Conservation (phyloP, 2,113 vertebrate species). For the Myodes glareolus region DNA sequence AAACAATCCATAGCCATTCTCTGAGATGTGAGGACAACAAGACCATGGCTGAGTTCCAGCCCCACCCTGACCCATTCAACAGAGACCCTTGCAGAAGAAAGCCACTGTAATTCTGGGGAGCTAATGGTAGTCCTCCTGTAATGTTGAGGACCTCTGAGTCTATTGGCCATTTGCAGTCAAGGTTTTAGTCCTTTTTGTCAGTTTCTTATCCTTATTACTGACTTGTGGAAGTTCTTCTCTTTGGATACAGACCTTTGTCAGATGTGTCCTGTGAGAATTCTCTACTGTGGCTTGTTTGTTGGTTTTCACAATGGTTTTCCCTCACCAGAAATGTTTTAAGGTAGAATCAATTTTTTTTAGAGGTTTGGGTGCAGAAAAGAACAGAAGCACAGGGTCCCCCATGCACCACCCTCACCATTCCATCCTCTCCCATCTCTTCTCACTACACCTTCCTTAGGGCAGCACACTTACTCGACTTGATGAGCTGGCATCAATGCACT, state of each 20-base stretch:
- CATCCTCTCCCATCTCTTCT: no score
- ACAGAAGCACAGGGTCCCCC: no score
- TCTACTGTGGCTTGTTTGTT: background rate
- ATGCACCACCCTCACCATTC: no score
- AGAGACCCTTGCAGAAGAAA: background rate
- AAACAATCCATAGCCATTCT: background rate
- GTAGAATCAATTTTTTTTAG: background rate
- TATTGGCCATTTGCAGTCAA: background rate
- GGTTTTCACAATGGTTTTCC: background rate
- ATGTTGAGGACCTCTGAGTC: background rate
- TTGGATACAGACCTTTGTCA: background rate
- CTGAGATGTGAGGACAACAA: background rate
- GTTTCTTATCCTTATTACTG: background rate
- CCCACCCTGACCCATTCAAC: background rate
- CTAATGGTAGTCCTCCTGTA: background rate
- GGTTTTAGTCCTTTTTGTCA: conserved; percentile 16
- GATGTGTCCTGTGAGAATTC: background rate
- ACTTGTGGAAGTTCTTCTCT: background rate
- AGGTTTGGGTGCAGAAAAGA: background rate
- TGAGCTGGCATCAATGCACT: no score
- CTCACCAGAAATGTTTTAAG: background rate
- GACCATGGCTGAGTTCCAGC: background rate
- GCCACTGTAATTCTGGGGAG: background rate
- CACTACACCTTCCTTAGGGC: no score
- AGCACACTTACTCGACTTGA: no score